Base-by-base conservation (phyloP, 2,888 invertebrate genomes). In the Drosophila conformis region DNA sequence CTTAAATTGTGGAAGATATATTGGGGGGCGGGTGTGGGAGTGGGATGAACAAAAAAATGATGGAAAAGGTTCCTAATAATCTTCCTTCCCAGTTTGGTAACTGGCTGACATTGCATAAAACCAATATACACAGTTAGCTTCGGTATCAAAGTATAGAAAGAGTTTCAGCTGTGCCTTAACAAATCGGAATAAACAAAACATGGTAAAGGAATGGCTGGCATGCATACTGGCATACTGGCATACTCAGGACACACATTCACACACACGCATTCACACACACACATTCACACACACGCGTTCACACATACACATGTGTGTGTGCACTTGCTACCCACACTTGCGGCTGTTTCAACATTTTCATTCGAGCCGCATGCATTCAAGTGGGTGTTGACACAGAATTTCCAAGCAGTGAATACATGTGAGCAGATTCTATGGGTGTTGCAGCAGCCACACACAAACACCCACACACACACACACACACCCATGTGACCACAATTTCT, bases 331-430 rank as follows among this genome's bases (percentile, higher is more conserved):
- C 15, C 21, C 56, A 63, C 52, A 51, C 54, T 48, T 56, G 59
- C 54, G 54, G 59, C 61, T 48, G 53, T 53, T 59, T 42, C 40
- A 48, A 40, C 33, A 36, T 33, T 35, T 35, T 46, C 61, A 66
- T 67, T 66, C 66, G 70, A 57, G 49, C 54, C 64, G 52, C 67
- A 69, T 79, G 69, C 82, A 87, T 83, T 84, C 73, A 84, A 73
- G 73, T 84, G 85, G 70, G 73, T 33, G 52, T 38, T 18, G 59
- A 67, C 69, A 75, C 80, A 80, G 69, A 85, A 85, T 75, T 86
- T 71, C 57, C 71, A 61, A 65, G 79, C 69, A n/a, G 18, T 86
- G 78, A 88, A 88, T 85, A 76, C 89, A 83, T 83, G 73, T 76
- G 76, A 74, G 79, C 53, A 59, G 54, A 57, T 74, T 79, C 51